Base-by-base conservation (phyloP, 2,888 invertebrate species). In the Pecten maximus region DNA sequence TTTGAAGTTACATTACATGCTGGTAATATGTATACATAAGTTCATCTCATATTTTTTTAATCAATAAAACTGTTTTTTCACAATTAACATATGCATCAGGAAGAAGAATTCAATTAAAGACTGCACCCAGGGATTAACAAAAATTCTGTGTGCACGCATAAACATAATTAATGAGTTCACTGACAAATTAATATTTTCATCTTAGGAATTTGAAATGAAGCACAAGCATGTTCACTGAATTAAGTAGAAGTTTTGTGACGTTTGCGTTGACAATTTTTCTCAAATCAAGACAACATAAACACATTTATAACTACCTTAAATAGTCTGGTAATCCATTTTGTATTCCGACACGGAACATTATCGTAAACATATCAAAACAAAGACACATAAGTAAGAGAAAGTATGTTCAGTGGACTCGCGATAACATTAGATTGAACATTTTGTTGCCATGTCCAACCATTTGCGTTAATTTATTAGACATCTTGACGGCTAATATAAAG, bases 281-380 rank as follows among this genome's bases (percentile, higher is more conserved):
- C 60, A 23, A n/a, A 23, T 0, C n/a, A 23, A n/a, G 60, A 60
- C 60, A 23, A 60, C 19, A 60, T 60, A 60, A 60, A 60, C 60
- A 60, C n/a, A 60, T 60, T 23, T 60, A 60, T 60, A n/a, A 60
- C 60, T 60, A 23, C 60, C 60, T 60, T 60, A 60, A 60, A 60
- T 60, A 60, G 60, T 0, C 60, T 60, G n/a, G 60, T 60, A n/a
- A 60, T 60, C 60, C 60, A 60, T 60, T 60, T 60, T 2, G 60
- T 60, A 60, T 60, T 60, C 60, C 60, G n/a, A 60, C 60, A 60
- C n/a, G n/a, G 23, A 60, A 60, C 60, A 60, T 60, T 60, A 60
- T 60, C 60, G 60, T 60, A 60, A 60, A 60, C 23, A 60, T 60
- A 60, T 60, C 60, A 60, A 60, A 60, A 60, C 60, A 60, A 60